Percentiles rank a stretch among this genome's conserved stretches.
Evolutionary conservation across 2,888 invertebrate species (phyloP).

Genomic region (Ennomos fuscantarius): DNA sequence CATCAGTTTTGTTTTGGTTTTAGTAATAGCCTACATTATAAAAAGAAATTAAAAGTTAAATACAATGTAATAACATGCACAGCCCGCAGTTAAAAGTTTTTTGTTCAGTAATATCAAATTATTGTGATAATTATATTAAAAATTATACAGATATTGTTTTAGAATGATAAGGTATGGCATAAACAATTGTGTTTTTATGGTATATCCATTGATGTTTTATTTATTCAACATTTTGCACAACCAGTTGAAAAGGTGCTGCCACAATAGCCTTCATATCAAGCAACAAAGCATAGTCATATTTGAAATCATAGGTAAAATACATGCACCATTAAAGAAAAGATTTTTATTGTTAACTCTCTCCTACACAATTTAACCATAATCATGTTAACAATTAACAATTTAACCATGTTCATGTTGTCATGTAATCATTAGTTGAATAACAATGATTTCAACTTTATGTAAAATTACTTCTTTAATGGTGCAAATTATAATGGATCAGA

Average conservation of each 20-base stretch:
- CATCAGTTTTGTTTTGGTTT: not conserved
- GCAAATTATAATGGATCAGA: no score
- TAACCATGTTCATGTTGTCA: no score
- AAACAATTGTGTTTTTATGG: conserved; percentile 17
- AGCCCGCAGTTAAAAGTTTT: conserved; percentile 1
- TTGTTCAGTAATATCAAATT: not conserved
- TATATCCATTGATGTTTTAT: conserved; percentile 12
- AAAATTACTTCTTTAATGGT: no score
- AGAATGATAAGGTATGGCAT: conserved; percentile 77
- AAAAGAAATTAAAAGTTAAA: not conserved
- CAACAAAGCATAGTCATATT: conserved; percentile 1
- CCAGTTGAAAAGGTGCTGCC: conserved; percentile 4
- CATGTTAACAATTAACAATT: no score
- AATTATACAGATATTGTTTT: conserved; percentile 18
- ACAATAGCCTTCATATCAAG: conserved; percentile 3
- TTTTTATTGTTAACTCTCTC: no score
- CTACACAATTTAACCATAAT: no score
- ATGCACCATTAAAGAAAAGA: no score
- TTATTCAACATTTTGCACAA: not conserved
- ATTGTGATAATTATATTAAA: no score
- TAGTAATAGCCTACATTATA: not conserved
- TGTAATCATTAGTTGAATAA: no score
- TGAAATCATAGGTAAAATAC: no score
- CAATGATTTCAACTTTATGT: no score
- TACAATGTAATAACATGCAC: not conserved